Percentiles rank a stretch among this genome's conserved stretches.
phyloP scores from a whole-genome alignment of 2,888 invertebrate species.

The Euproctis similis region DNA sequence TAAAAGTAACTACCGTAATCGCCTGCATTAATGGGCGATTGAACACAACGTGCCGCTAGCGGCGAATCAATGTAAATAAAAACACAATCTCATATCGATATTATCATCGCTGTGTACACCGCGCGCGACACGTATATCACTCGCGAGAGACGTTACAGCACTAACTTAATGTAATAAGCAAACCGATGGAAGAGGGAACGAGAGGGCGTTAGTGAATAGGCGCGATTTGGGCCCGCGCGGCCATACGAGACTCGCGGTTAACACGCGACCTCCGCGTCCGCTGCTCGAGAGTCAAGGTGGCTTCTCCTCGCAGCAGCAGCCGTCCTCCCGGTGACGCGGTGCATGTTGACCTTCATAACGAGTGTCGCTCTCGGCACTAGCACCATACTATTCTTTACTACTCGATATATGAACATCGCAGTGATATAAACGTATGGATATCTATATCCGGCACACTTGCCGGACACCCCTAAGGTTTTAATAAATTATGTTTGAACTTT shows the following conservation, averaged over 20 bases:
- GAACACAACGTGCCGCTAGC: conserved; percentile 31
- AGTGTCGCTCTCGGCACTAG: too few species aligned
- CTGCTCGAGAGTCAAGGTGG: conserved; percentile 7
- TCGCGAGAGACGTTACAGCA: conserved; percentile 47
- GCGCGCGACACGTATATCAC: conserved; percentile 49
- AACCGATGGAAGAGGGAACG: conserved; percentile 49
- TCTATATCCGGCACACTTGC: too few species aligned
- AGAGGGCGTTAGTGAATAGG: conserved; percentile 42
- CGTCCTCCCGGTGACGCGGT: conserved; percentile 2
- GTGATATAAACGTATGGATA: too few species aligned
- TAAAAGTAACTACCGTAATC: too few species aligned
- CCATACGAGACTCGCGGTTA: not conserved
- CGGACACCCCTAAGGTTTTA: too few species aligned
- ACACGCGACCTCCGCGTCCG: conserved; percentile 12
- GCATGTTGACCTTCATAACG: conserved; percentile 19
- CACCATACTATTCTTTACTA: too few species aligned
- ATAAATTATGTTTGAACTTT: too few species aligned
- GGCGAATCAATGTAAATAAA: conserved; percentile 30
- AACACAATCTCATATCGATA: conserved; percentile 42
- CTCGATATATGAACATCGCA: too few species aligned
- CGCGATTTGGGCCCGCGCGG: conserved; percentile 21
- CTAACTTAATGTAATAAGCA: conserved; percentile 53
- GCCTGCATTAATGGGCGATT: too few species aligned
- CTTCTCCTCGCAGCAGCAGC: conserved; percentile 1
- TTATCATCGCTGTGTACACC: conserved; percentile 24